phyloP scores from a whole-genome alignment of 2,113 vertebrate species.

The Crocuta crocuta region DNA sequence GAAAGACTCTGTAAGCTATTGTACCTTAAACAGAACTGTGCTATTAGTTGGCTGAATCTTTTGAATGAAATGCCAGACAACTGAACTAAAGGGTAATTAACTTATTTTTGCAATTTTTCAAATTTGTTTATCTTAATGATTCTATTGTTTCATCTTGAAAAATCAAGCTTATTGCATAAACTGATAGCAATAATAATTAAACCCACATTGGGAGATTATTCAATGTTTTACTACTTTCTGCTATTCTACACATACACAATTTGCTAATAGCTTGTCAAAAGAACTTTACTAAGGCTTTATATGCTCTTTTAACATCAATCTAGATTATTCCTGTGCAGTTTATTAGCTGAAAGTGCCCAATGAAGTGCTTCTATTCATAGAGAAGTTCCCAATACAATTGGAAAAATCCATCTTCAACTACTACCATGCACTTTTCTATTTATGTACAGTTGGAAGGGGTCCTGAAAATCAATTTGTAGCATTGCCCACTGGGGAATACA shows the following conservation, averaged over 20 bases:
- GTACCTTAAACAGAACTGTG: neutral
- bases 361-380: slow-evolving; percentile 56
- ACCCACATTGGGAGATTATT: neutral
- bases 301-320: slow-evolving; percentile 32
- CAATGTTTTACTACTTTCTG: slow-evolving; percentile 21
- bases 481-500: slow-evolving; percentile 60
- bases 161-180: neutral
- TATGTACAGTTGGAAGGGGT: slow-evolving; percentile 57
- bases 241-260: neutral
- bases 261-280: neutral
- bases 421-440: slow-evolving; percentile 66
- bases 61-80: neutral
- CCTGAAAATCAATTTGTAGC: slow-evolving; percentile 77
- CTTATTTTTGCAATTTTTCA: neutral
- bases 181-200: neutral
- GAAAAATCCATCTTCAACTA: slow-evolving; percentile 66
- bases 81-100: neutral
- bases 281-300: slow-evolving; percentile 23
- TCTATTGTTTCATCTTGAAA: slow-evolving; percentile 13
- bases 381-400: slow-evolving; percentile 51
- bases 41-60: neutral
- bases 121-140: neutral
- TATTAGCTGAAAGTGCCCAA: slow-evolving; percentile 6
- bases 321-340: slow-evolving; percentile 32
- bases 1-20: neutral